Conservation (phyloP, 2,888 invertebrate genomes). For the Buathra laborator region DNA sequence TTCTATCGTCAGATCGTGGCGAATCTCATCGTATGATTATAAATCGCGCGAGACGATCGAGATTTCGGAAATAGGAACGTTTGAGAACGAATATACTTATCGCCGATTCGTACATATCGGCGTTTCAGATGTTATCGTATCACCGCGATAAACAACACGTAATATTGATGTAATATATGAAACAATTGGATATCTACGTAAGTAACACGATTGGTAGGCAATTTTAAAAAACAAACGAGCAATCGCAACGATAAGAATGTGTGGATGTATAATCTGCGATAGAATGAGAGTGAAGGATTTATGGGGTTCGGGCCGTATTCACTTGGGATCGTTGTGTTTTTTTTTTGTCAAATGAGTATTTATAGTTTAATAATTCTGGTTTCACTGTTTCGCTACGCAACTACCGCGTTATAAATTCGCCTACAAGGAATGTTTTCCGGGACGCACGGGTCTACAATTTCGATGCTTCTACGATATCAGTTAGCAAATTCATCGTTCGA, state of each 20-base stretch:
- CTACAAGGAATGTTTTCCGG: conserved; percentile 29
- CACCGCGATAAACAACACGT: conserved; percentile 26
- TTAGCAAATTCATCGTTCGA: conserved; percentile 33
- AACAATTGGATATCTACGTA: conserved; percentile 8
- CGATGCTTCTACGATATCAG: conserved; percentile 16
- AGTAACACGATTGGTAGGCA: not conserved
- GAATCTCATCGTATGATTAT: conserved; percentile 59
- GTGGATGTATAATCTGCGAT: conserved; percentile 61
- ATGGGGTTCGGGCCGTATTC: conserved; percentile 73
- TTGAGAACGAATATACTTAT: conserved; percentile 66
- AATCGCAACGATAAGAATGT: conserved; percentile 2
- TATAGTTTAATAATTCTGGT: conserved; percentile 70
- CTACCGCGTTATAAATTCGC: conserved; percentile 50
- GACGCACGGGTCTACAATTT: not conserved
- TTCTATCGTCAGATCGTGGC: conserved; percentile 74
- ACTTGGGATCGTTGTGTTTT: conserved; percentile 63
- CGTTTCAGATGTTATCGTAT: conserved; percentile 20
- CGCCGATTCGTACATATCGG: conserved; percentile 12
- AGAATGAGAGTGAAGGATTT: conserved; percentile 69
- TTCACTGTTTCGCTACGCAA: conserved; percentile 63
- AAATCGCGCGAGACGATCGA: conserved; percentile 31
- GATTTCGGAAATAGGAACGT: conserved; percentile 75
- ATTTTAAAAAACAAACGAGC: conserved; percentile 9
- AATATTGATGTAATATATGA: conserved; percentile 6
- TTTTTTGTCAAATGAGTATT: conserved; percentile 49